Evolutionary conservation across 1,140 invertebrate species (phyloP).

Genomic region (Holcopasites calliopsidis): DNA sequence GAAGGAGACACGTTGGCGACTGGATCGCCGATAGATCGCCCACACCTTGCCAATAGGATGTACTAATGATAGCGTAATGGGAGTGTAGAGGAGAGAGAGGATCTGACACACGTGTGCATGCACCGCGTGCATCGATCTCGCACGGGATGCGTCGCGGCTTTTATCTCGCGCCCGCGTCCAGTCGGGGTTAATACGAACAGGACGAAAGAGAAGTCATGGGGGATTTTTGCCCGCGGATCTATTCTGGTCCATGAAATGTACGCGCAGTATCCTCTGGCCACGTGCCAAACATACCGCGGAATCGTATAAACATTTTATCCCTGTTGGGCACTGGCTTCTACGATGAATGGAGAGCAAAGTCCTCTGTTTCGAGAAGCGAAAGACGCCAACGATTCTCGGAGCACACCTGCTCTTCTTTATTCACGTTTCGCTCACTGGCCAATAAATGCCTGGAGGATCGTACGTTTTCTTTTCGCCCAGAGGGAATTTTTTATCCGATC

Average conservation of each 20-base stretch:
- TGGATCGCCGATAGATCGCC: not conserved
- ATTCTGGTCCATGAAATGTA: slow-evolving; percentile 74
- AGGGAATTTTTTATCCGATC: not conserved
- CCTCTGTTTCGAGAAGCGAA: slow-evolving; percentile 23
- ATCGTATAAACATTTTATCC: slow-evolving; percentile 75
- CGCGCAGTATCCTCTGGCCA: slow-evolving; percentile 76
- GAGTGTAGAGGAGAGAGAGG: not conserved
- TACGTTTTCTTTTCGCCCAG: too few species aligned
- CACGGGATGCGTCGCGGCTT: not conserved
- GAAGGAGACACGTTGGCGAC: not conserved
- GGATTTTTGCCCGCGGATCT: slow-evolving; percentile 73
- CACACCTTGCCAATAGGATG: not conserved
- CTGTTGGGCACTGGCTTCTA: slow-evolving; percentile 65
- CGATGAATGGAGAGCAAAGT: slow-evolving; percentile 68
- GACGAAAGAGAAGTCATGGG: slow-evolving; percentile 73
- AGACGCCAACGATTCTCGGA: slow-evolving; percentile 2
- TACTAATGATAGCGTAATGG: not conserved
- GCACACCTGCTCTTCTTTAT: too few species aligned
- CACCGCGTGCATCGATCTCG: slow-evolving; percentile 27
- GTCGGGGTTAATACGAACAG: slow-evolving; percentile 40
- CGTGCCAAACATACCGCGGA: slow-evolving; percentile 69
- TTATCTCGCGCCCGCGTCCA: not conserved
- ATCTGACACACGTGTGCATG: slow-evolving; percentile 3
- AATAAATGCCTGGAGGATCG: too few species aligned
- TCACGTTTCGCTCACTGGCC: not conserved